Evolutionary conservation across 1,140 invertebrate genomes (phyloP).

Genomic region (Periplaneta americana): DNA sequence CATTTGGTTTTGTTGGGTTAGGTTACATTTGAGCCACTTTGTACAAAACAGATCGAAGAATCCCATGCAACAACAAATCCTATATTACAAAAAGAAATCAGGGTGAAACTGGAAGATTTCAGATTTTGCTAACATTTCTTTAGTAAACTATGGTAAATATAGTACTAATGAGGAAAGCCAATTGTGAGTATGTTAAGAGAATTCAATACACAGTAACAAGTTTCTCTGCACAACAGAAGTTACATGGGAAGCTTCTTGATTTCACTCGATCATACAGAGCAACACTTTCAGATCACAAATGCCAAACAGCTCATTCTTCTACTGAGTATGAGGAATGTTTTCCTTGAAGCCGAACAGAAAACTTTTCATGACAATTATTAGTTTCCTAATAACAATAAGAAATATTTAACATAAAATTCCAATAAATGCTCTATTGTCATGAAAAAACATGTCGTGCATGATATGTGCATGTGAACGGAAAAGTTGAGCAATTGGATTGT

Average conservation of each 20-base stretch:
- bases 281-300: too few relatives aligned
- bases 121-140: too few relatives aligned
- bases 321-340: background rate
- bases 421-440: background rate
- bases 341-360: background rate
- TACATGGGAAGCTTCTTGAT: background rate
- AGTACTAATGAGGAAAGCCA: too few relatives aligned
- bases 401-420: background rate
- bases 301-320: background rate
- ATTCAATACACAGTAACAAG: too few relatives aligned
- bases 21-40: background rate
- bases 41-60: background rate
- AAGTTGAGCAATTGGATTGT: background rate
- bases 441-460: background rate
- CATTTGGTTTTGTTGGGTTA: too few relatives aligned
- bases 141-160: too few relatives aligned
- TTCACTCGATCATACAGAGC: background rate
- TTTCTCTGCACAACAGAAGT: too few relatives aligned
- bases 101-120: too few relatives aligned
- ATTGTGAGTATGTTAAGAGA: too few relatives aligned
- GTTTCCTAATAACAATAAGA: background rate
- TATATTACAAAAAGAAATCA: too few relatives aligned
- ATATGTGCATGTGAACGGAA: background rate
- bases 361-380: too few relatives aligned
- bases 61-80: background rate